These are phyloP conservation scores for Epirrhoe tristata DNA, from an alignment of 2,888 invertebrate genomes.

Conservation along the genomic window DNA sequence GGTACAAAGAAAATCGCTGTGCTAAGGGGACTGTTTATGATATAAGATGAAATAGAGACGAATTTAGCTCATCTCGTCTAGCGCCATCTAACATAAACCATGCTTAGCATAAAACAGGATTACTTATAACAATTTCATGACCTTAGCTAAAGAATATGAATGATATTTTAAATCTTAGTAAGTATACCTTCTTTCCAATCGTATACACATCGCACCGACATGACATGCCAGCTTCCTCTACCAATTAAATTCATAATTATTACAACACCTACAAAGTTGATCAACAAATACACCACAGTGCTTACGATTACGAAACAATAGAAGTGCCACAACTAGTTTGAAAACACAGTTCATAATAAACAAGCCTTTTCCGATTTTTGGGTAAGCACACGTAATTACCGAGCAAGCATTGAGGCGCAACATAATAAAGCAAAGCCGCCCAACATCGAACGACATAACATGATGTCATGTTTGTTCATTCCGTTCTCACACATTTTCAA, in stretches of 20 bases:
- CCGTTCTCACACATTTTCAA: no score
- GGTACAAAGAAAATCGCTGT: no score
- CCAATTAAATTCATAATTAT: slow-evolving; percentile 35
- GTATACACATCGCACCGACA: slow-evolving; percentile 44
- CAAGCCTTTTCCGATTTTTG: neutral
- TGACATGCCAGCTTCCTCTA: slow-evolving; percentile 35
- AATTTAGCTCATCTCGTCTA: neutral
- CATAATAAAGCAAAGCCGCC: neutral
- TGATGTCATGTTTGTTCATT: no score
- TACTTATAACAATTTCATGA: slow-evolving; percentile 15
- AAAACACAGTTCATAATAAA: slow-evolving; percentile 3
- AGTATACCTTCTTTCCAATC: slow-evolving; percentile 48
- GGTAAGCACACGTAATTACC: neutral
- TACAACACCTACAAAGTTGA: slow-evolving; percentile 32
- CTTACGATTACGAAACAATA: slow-evolving; percentile 28
- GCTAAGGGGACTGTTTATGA: neutral
- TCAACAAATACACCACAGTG: slow-evolving; percentile 34
- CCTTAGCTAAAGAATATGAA: slow-evolving; percentile 40
- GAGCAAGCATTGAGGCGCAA: neutral
- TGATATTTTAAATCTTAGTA: slow-evolving; percentile 41
- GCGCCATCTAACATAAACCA: slow-evolving; percentile 15
- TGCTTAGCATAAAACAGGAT: slow-evolving; percentile 22
- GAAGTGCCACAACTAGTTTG: slow-evolving; percentile 19
- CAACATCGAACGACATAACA: neutral
- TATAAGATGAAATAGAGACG: neutral